Evolutionary conservation across 2,113 vertebrate species (phyloP).

Genomic region (Hippolais icterina): DNA sequence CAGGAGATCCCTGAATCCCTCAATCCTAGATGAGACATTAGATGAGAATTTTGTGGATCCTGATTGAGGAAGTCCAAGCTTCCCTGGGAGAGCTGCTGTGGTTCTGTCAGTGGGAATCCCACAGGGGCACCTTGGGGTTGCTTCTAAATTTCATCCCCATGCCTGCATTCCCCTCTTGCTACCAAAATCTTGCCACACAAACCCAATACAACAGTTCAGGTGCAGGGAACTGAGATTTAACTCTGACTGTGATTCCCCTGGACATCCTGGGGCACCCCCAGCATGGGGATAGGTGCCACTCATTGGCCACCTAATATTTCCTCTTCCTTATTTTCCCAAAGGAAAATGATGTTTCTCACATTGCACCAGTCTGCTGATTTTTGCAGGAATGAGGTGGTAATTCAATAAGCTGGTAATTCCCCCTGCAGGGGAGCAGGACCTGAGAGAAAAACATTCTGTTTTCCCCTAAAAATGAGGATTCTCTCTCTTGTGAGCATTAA

Average conservation of each 20-base stretch:
- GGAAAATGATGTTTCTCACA: background rate
- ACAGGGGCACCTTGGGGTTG: background rate
- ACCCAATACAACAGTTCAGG: background rate
- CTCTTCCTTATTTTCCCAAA: background rate
- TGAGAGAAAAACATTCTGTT: background rate
- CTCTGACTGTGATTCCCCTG: background rate
- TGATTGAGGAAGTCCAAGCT: background rate
- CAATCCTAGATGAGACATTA: fast-evolving
- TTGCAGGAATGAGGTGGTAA: background rate
- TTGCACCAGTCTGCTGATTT: background rate
- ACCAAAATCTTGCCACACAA: background rate
- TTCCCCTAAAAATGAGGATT: background rate
- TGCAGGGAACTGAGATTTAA: background rate
- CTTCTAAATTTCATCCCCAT: background rate
- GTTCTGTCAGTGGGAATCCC: background rate
- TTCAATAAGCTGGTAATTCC: background rate
- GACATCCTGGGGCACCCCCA: background rate
- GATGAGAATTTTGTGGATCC: background rate
- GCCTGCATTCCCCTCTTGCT: background rate
- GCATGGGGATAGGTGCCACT: background rate
- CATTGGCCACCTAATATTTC: background rate
- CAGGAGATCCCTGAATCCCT: background rate
- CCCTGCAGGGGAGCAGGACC: background rate
- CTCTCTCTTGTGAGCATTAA: background rate
- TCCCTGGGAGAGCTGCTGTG: background rate